phyloP scores from a whole-genome alignment of 2,113 vertebrate species.

The Spheniscus mendiculus region DNA sequence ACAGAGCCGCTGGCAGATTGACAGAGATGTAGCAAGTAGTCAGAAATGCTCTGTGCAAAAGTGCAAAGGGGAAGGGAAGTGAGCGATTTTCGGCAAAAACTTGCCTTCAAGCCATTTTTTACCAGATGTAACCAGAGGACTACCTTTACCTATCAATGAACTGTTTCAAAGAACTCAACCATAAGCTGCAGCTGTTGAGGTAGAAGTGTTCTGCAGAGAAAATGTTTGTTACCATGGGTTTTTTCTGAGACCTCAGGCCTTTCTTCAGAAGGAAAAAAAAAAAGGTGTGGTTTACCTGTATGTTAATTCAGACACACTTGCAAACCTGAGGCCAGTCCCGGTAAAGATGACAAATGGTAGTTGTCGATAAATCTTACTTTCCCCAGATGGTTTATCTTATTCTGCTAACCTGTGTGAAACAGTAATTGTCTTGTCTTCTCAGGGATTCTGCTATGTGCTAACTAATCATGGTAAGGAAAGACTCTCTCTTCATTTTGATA shows the following conservation, averaged over 20 bases:
- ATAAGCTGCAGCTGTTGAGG: not conserved
- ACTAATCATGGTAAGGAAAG: conserved; percentile 9
- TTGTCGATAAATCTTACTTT: conserved; percentile 25
- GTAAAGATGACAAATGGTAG: not conserved
- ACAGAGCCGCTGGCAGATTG: not conserved
- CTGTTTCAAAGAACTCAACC: not conserved
- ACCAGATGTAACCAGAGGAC: not conserved
- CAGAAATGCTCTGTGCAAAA: not conserved
- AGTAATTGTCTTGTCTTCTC: not conserved
- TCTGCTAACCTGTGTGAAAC: conserved; percentile 5
- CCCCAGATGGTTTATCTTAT: not conserved
- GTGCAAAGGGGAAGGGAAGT: not conserved
- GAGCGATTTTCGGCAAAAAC: not conserved
- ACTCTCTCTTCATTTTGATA: not conserved
- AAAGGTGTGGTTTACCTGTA: not conserved
- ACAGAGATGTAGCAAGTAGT: not conserved
- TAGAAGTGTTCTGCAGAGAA: not conserved
- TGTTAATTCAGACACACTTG: not conserved
- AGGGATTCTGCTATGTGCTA: not conserved
- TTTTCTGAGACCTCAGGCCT: not conserved
- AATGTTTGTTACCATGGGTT: not conserved
- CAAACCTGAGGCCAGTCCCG: not conserved
- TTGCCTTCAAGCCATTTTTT: not conserved
- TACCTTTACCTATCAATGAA: not conserved
- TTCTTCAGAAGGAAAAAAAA: not conserved